phyloP scores from a whole-genome alignment of 2,888 invertebrate species.

The Scaptomyza tumidula region DNA sequence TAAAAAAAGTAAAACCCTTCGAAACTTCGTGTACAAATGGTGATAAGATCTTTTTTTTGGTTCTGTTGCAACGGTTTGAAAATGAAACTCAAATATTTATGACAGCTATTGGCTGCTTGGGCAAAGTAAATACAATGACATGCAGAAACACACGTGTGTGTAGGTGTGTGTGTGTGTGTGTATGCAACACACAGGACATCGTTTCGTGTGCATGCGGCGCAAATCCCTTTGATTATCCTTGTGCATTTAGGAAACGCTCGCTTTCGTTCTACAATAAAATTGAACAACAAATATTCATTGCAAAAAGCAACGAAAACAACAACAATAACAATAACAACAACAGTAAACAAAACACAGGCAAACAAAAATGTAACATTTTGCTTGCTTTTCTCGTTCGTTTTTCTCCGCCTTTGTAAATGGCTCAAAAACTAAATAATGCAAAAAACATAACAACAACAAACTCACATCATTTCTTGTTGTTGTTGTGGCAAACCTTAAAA shows the following conservation, averaged over 20 bases:
- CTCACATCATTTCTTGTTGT: neutral
- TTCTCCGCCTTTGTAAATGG: slow-evolving; percentile 23
- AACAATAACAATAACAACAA: slow-evolving; percentile 21
- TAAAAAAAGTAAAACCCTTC: too few relatives aligned
- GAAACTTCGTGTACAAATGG: too few relatives aligned
- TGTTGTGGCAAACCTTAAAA: slow-evolving; percentile 3
- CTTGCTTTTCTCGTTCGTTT: slow-evolving; percentile 10
- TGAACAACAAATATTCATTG: slow-evolving; percentile 63
- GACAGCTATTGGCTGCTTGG: slow-evolving; percentile 42
- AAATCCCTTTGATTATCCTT: slow-evolving; percentile 67
- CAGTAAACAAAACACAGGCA: slow-evolving; percentile 20
- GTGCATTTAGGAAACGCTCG: slow-evolving; percentile 58
- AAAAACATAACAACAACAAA: slow-evolving; percentile 1
- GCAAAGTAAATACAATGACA: slow-evolving; percentile 33
- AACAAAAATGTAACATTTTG: slow-evolving; percentile 25
- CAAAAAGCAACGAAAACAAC: slow-evolving; percentile 16
- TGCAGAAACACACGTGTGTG: neutral
- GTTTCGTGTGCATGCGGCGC: slow-evolving; percentile 49
- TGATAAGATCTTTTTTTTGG: too few relatives aligned
- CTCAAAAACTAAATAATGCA: slow-evolving; percentile 55
- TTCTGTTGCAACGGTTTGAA: neutral
- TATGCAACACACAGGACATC: slow-evolving; percentile 20
- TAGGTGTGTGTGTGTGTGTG: slow-evolving; percentile 4
- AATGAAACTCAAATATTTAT: slow-evolving; percentile 72
- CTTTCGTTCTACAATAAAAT: slow-evolving; percentile 58